A percentile compares a stretch with the other conserved stretches of the same genome.
phyloP scores from a whole-genome alignment of 2,113 vertebrate genomes.

The Falcunculus frontatus region DNA sequence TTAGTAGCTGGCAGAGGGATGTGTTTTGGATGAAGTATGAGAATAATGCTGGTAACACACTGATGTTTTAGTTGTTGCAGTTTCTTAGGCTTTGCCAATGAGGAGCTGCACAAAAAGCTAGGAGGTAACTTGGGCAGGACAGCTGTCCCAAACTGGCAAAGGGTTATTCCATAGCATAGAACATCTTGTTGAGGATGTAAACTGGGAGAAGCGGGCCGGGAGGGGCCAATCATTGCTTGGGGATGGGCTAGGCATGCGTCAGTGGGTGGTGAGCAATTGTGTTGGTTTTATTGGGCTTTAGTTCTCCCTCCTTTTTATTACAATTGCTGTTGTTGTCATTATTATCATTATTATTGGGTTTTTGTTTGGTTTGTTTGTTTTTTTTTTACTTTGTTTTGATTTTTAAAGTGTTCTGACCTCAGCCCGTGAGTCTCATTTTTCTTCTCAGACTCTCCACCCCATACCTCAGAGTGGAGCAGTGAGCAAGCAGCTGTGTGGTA shows the following conservation, averaged over 20 bases:
- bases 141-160: not conserved
- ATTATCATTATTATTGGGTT: not conserved
- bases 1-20: not conserved
- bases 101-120: not conserved
- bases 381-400: not conserved
- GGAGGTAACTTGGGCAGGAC: not conserved
- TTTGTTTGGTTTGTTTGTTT: not conserved
- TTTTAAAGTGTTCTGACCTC: not conserved
- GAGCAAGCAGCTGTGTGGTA: fast-evolving
- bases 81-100: not conserved
- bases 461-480: fast-evolving
- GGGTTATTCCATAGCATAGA: not conserved
- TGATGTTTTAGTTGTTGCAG: not conserved
- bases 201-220: not conserved
- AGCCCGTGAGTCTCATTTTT: not conserved
- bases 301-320: not conserved
- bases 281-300: not conserved
- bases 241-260: too few relatives aligned
- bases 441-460: not conserved
- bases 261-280: fast-evolving
- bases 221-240: not conserved
- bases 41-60: not conserved
- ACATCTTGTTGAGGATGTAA: not conserved
- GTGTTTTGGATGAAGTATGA: not conserved
- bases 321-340: not conserved